Base-by-base conservation (phyloP, 2,113 vertebrate species). In the Numida meleagris region DNA sequence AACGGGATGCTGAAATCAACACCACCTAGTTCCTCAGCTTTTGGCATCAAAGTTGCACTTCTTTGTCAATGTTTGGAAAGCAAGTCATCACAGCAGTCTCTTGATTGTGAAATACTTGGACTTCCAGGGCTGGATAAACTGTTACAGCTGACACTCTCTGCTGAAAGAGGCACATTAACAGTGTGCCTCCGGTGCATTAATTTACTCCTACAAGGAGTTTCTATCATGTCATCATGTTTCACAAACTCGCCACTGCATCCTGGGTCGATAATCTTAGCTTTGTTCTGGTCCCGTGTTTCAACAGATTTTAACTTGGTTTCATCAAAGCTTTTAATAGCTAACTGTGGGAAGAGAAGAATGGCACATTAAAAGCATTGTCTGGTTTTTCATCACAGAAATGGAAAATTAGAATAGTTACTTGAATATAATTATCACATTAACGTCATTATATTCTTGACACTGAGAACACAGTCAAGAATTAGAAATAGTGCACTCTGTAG, bases 151-250 rank as follows among this genome's bases (percentile, higher is more conserved):
- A 33, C 75, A n/a, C 68, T 58, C 63, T 87, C 73, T 14, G 75
- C 48, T 6, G 81, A 36, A 43, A 95, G 94, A 0, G 90, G 23
- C 19, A 97, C 84, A 0, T 12, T 82, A 6, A 98, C 96, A 0
- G 98, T 98, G 95, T 98, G 98, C 46, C 98, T 98, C 53, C 98
- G 97, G 43, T 96, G 93, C 94, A 98, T 74, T 8, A 94, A 84
- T 43, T 92, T 95, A 27, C 88, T 97, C 40, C 89, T 79, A 4
- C 6, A 62, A 58, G 66, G 82, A 12, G 71, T 66, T 3, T 72
- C 84, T 7, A 23, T 12, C 9, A 9, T 3, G 7, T 33, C 86
- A 1, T 72, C 90, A 1, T 40, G 93, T 74, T 63, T 93, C 81
- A 42, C 71, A 7, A 51, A 55, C 81, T 83, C 86, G 25, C 53